These are phyloP conservation scores for Gobiocypris rarus DNA, from an alignment of 2,113 vertebrate species.

Conservation along the genomic window DNA sequence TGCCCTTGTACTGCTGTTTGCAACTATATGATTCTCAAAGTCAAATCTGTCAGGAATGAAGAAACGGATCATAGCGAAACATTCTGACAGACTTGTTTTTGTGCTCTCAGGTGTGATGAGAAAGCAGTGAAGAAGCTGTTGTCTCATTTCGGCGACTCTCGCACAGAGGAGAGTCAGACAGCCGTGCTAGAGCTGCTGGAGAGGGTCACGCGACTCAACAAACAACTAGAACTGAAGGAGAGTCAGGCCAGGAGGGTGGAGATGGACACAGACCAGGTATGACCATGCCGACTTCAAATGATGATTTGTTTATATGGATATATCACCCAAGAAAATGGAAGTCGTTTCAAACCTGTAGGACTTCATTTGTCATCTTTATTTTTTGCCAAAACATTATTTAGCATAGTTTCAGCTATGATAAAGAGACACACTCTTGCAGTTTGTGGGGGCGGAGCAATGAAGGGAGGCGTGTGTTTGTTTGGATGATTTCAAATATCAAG, in stretches of 20 bases:
- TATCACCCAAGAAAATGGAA: neutral
- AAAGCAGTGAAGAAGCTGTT: slow-evolving; percentile 74
- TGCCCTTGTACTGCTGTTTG: neutral
- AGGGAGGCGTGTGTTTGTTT: no score
- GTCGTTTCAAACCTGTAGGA: no score
- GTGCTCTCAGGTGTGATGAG: slow-evolving; percentile 79
- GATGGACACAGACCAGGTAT: slow-evolving; percentile 81
- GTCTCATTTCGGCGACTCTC: slow-evolving; percentile 68
- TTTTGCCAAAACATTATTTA: no score
- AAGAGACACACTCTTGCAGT: no score
- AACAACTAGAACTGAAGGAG: slow-evolving; percentile 79
- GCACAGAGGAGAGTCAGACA: slow-evolving; percentile 64
- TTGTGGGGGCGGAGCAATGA: no score
- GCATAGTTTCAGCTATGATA: no score
- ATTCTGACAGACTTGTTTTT: neutral
- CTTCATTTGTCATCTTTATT: no score
- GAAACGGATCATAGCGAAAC: neutral
- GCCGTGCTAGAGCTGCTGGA: slow-evolving; percentile 74
- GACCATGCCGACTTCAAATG: neutral
- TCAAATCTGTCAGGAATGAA: neutral
- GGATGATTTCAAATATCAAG: no score
- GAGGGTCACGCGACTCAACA: slow-evolving; percentile 69
- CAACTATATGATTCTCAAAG: neutral
- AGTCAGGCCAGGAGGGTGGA: slow-evolving; percentile 65
- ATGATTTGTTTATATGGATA: neutral